phyloP scores from a whole-genome alignment of 2,888 invertebrate species.

The Standfussiana lucernea region DNA sequence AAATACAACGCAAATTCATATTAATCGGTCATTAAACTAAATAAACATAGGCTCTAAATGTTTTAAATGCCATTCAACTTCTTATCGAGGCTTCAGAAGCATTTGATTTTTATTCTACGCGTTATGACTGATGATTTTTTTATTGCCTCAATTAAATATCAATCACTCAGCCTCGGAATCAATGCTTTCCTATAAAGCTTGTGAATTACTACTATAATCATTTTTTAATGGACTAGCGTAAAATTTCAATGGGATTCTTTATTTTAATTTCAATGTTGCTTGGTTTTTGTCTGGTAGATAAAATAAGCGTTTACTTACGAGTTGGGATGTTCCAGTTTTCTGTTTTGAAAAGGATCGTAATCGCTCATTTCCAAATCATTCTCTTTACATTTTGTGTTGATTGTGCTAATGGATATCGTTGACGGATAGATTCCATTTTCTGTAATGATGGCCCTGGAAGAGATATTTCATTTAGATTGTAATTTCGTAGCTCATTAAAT shows the following conservation, averaged over 20 bases:
- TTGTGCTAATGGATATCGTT: constrained; percentile 85
- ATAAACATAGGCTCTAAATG: constrained; percentile 15
- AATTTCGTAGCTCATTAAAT: not conserved
- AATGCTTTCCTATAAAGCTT: constrained; percentile 31
- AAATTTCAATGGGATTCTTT: constrained; percentile 36
- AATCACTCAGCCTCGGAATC: constrained; percentile 48
- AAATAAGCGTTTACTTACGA: constrained; percentile 82
- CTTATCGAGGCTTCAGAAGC: constrained; percentile 22
- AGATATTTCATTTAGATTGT: constrained; percentile 23
- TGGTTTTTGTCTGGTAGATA: constrained; percentile 16
- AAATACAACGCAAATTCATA: not conserved
- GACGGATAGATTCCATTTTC: constrained; percentile 87
- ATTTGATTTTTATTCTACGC: constrained; percentile 29
- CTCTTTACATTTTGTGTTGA: constrained; percentile 86
- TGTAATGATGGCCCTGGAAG: constrained; percentile 86
- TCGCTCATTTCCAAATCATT: constrained; percentile 78
- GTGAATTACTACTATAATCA: constrained; percentile 14
- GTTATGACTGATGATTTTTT: constrained; percentile 41
- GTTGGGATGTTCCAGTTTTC: constrained; percentile 87
- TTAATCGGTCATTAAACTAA: not conserved
- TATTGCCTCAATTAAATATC: constrained; percentile 27
- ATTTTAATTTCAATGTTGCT: constrained; percentile 23
- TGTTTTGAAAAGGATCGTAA: constrained; percentile 86
- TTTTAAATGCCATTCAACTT: constrained; percentile 18
- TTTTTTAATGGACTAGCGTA: constrained; percentile 27